Evolutionary conservation across 2,113 vertebrate genomes (phyloP).

Genomic region (Loxodonta africana): DNA sequence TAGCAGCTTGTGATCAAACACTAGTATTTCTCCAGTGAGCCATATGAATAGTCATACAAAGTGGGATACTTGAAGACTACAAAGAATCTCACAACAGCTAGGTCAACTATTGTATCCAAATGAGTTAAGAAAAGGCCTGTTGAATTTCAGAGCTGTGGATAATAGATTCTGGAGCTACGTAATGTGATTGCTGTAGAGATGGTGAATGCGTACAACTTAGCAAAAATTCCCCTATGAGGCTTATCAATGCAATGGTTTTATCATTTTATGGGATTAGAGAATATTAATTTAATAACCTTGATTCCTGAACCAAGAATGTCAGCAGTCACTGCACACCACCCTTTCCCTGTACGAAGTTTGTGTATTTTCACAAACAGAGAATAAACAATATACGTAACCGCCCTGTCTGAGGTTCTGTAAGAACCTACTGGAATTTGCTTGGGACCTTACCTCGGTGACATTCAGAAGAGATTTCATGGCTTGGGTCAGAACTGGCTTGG

Average conservation of each 20-base stretch:
- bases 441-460: neutral
- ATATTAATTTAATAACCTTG: neutral
- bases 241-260: neutral
- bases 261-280: neutral
- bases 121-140: neutral
- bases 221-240: too few relatives aligned
- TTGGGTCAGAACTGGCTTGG: neutral
- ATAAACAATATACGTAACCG: neutral
- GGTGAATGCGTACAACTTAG: neutral
- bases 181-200: neutral
- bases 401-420: neutral
- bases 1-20: neutral
- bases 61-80: neutral
- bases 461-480: slow-evolving; percentile 30
- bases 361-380: slow-evolving; percentile 9
- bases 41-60: neutral
- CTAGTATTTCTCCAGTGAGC: neutral
- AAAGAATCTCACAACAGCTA: neutral
- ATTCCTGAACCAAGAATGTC: neutral
- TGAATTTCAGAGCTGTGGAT: neutral
- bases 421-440: neutral
- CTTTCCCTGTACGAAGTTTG: neutral
- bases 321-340: too few relatives aligned
- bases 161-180: neutral
- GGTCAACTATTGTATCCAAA: neutral